Evolutionary conservation across 2,113 vertebrate species (phyloP).

Genomic region (Nesoenas mayeri): DNA sequence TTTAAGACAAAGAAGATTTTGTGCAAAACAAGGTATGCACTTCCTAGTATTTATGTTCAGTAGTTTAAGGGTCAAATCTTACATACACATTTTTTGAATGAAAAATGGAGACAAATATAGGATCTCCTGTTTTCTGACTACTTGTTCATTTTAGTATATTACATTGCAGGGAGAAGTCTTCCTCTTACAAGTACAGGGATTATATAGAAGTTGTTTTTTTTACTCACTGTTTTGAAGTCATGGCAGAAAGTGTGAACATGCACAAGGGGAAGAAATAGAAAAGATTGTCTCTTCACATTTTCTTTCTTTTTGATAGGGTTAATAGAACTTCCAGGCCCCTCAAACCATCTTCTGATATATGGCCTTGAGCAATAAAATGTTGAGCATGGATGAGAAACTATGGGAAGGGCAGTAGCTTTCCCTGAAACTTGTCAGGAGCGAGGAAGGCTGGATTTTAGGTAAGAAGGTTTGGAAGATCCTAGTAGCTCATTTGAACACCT

Average conservation of each 20-base stretch:
- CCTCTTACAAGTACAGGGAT: background rate
- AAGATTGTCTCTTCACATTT: background rate
- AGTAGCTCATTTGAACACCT: background rate
- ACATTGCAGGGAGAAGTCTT: background rate
- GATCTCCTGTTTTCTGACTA: background rate
- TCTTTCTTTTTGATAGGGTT: rapidly evolving
- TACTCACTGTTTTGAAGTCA: background rate
- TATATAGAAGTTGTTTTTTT: background rate
- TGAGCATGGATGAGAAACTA: background rate
- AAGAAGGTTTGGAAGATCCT: background rate
- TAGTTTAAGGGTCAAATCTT: background rate
- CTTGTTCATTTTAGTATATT: background rate
- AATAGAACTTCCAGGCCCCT: background rate
- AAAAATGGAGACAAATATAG: background rate
- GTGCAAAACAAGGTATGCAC: background rate
- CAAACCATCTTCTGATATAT: background rate
- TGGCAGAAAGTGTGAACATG: background rate
- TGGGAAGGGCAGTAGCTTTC: background rate
- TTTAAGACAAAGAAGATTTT: background rate
- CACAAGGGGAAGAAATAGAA: background rate
- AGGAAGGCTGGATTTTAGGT: background rate
- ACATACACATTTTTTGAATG: background rate
- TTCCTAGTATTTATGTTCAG: background rate
- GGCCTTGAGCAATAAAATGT: background rate
- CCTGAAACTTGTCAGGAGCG: background rate